These are phyloP conservation scores for Archilochus colubris DNA, from an alignment of 2,113 vertebrate genomes.

Conservation along the genomic window DNA sequence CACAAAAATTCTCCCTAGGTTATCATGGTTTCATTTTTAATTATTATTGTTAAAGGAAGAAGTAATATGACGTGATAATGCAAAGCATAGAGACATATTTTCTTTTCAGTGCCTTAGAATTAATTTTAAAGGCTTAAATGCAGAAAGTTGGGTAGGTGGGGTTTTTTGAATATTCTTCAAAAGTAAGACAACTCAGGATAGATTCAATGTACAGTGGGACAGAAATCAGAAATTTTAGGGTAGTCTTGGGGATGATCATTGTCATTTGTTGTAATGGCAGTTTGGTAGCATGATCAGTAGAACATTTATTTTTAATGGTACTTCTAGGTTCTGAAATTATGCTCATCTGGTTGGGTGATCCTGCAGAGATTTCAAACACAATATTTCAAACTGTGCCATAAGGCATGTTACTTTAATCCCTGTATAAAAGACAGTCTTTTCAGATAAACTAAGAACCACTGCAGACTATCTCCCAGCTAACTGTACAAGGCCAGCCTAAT, in stretches of 20 bases:
- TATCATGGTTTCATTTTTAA: constrained; percentile 31
- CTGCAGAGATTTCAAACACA: background rate
- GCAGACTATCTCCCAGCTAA: background rate
- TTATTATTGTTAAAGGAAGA: background rate
- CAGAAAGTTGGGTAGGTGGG: background rate
- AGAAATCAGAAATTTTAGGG: background rate
- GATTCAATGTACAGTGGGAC: background rate
- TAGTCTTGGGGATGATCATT: background rate
- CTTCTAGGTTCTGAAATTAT: constrained; percentile 20
- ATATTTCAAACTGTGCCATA: background rate
- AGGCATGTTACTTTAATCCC: background rate
- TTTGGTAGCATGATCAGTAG: background rate
- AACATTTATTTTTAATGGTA: background rate
- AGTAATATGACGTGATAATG: constrained; percentile 8
- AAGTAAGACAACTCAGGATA: background rate
- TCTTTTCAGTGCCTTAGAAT: background rate
- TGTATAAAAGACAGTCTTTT: background rate
- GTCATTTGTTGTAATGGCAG: background rate
- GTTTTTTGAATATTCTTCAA: background rate
- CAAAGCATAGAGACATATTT: background rate
- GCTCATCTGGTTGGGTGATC: background rate
- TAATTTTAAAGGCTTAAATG: background rate
- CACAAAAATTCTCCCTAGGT: background rate
- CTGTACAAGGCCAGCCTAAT: background rate
- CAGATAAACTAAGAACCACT: background rate